Conservation (phyloP, 2,888 invertebrate species). For the Bugulina stolonifera region DNA sequence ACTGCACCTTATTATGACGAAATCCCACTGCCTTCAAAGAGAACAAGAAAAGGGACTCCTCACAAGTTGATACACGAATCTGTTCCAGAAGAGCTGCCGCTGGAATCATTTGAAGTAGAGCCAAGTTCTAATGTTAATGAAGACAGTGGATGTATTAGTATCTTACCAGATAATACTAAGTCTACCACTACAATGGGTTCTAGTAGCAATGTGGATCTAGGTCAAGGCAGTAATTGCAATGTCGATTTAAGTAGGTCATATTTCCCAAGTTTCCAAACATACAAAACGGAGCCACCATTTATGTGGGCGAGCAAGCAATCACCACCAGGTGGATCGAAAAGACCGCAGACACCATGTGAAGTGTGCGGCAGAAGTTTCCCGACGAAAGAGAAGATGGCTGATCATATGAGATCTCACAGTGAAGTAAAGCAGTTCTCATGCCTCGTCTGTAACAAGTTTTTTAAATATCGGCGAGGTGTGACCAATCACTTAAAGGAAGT, state of each 20-base stretch:
- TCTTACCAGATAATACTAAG: not conserved
- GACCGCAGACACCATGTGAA: constrained; percentile 1
- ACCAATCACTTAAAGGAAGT: constrained; percentile 24
- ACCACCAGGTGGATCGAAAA: not conserved
- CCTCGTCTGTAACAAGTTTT: constrained; percentile 15
- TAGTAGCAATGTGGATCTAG: not conserved
- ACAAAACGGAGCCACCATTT: not conserved
- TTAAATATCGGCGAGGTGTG: constrained; percentile 18
- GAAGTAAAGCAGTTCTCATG: constrained; percentile 23
- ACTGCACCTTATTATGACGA: not conserved
- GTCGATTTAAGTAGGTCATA: not conserved
- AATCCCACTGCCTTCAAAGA: not conserved
- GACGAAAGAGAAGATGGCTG: constrained; percentile 25
- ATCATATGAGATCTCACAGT: constrained; percentile 25
- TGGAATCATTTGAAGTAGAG: not conserved
- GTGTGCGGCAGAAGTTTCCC: constrained; percentile 3
- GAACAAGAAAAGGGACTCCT: constrained; percentile 17
- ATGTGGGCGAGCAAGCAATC: not conserved
- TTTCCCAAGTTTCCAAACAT: constrained; percentile 14
- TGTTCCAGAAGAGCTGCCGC: not conserved
- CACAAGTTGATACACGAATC: constrained; percentile 11
- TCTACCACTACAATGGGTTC: not conserved
- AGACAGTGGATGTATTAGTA: not conserved
- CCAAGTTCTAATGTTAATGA: not conserved
- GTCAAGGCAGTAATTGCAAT: not conserved